Evolutionary conservation across 2,113 vertebrate species (phyloP).

Genomic region (Phalacrocorax aristotelis): DNA sequence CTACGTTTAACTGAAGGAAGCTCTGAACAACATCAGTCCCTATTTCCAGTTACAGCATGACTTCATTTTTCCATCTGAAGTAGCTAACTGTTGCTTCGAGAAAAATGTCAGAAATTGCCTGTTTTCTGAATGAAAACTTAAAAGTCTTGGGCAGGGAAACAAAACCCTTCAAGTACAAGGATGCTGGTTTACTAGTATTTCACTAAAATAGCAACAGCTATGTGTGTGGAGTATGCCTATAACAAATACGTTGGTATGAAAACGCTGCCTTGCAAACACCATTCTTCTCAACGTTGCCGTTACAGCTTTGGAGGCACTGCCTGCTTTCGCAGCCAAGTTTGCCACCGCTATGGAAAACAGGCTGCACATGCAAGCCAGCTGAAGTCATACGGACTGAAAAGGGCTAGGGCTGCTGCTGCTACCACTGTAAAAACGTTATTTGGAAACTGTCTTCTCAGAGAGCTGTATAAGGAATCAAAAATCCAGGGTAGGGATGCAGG

Average conservation of each 20-base stretch:
- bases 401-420: slow-evolving; percentile 13
- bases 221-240: not conserved
- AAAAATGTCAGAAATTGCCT: not conserved
- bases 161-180: not conserved
- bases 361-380: slow-evolving; percentile 60
- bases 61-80: slow-evolving; percentile 44
- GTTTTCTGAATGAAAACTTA: slow-evolving; percentile 29
- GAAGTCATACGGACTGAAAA: slow-evolving; percentile 58
- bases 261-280: slow-evolving; percentile 23
- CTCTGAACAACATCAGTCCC: not conserved
- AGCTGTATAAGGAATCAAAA: slow-evolving; percentile 48
- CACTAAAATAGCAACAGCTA: slow-evolving; percentile 22
- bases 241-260: slow-evolving; percentile 33
- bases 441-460: slow-evolving; percentile 52
- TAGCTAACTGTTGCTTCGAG: slow-evolving; percentile 1
- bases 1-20: too few relatives aligned
- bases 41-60: not conserved
- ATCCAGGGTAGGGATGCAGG: not conserved
- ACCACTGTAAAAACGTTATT: slow-evolving; percentile 44
- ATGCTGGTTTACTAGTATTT: not conserved
- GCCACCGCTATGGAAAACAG: slow-evolving; percentile 71
- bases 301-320: slow-evolving; percentile 53
- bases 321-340: slow-evolving; percentile 75
- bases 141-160: not conserved
- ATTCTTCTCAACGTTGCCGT: slow-evolving; percentile 42